Evolutionary conservation across 1,140 invertebrate genomes (phyloP).

Genomic region (Lethrus apterus): DNA sequence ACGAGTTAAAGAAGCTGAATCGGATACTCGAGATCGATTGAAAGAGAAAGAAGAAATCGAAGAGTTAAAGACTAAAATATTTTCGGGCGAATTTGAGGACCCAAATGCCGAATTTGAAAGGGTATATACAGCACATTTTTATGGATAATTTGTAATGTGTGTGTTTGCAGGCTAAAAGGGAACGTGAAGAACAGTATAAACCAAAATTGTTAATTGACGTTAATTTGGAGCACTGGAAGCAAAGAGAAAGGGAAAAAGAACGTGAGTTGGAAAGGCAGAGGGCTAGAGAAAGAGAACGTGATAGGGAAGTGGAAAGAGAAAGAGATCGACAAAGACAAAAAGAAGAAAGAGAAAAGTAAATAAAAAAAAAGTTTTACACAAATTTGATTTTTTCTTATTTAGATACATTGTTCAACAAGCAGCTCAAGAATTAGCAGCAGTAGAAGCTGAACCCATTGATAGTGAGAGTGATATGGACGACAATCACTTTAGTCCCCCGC

Average conservation of each 20-base stretch:
- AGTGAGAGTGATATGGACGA: conserved; percentile 48
- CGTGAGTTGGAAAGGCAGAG: conserved; percentile 43
- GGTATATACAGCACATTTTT: conserved; percentile 38
- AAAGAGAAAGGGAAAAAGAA: conserved; percentile 48
- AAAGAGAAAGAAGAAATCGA: conserved; percentile 90
- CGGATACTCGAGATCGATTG: conserved; percentile 80
- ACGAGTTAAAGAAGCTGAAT: conserved; percentile 85
- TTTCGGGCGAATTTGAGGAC: conserved; percentile 72
- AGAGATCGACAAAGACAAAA: conserved; percentile 43
- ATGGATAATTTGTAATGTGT: conserved; percentile 10
- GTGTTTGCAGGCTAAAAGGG: conserved; percentile 53
- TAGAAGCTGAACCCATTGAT: conserved; percentile 60
- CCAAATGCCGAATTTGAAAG: conserved; percentile 75
- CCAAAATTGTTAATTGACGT: conserved; percentile 70
- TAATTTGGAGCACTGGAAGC: conserved; percentile 48
- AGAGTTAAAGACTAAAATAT: conserved; percentile 76
- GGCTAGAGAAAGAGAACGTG: conserved; percentile 43
- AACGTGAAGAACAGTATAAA: conserved; percentile 76
- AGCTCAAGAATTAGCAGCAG: conserved; percentile 49
- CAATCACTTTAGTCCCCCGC: conserved; percentile 31
- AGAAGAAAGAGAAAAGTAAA: conserved; percentile 42
- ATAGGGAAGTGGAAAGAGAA: conserved; percentile 45
- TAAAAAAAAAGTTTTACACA: not conserved
- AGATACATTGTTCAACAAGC: conserved; percentile 46
- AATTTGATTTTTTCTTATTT: conserved; percentile 11